Evolutionary conservation across 2,888 invertebrate species (phyloP), one percentile per base, ranked within the genome.

Genomic region (Onthophagus sagittarius): DNA sequence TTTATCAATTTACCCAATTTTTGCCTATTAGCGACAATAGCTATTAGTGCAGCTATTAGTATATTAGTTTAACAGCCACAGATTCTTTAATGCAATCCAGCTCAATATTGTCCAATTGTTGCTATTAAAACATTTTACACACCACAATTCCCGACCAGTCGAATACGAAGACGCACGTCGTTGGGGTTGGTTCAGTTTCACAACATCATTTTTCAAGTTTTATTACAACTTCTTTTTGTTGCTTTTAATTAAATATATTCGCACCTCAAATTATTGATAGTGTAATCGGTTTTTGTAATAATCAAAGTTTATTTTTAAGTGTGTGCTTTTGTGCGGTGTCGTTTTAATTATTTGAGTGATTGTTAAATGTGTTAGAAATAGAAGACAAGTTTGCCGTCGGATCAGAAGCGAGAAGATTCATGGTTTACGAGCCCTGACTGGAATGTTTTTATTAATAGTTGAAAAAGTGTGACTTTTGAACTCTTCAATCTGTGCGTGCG

Each of bases 1-100:
- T 85, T 85, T 85, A 86, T 86, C 85, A 86, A 86, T 86, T 86
- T 86, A 86, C 85, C 85, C 85, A 86, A 86, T 86, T 86, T 86
- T 86, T 85, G 85, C 85, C 85, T 84, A 86, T 86, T 86, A 86
- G 85, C 84, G 83, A 84, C 84, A 85, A 85, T 84, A 83, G 84
- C 85, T 84, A 85, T 85, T 85, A 85, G 84, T 84, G 84, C 85
- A 84, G 83, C 84, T 83, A 84, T 84, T 84, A 85, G 84, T 84
- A 83, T 84, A 84, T 84, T 84, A 84, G 84, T 84, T 85, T 85
- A 85, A 85, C 84, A 83, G 84, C 83, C 82, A 67, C 84, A 85
- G 85, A 86, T 86, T 86, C 86, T 83, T 85, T 86, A 85, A 85
- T 85, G 85, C 85, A 85, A 85, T 85, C 84, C 85, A 85, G 82